Percentiles rank a stretch among this genome's conserved stretches.
Conservation (phyloP, 64 coral and sea anemone genomes). For the Platygyra sinensis region DNA sequence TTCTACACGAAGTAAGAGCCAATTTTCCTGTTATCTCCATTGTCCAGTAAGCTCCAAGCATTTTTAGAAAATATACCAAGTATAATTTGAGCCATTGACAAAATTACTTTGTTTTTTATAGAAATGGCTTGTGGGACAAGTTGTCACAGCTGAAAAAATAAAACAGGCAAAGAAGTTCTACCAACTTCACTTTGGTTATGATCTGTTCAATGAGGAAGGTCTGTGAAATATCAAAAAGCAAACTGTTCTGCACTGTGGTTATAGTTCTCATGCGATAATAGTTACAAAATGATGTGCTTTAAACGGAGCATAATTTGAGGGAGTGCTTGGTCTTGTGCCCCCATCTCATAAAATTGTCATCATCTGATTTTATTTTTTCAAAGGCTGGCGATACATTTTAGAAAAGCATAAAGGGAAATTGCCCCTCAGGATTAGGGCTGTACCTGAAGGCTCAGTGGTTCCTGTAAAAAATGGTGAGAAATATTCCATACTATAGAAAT, state of each 20-base stretch:
- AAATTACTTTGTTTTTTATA: background rate
- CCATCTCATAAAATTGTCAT: background rate
- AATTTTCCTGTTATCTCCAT: too few species aligned
- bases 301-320: too few species aligned
- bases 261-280: too few species aligned
- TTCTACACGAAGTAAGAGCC: too few species aligned
- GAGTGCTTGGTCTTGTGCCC: background rate
- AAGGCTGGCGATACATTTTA: constrained; percentile 85
- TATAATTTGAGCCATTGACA: background rate
- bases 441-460: constrained; percentile 82
- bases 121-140: constrained; percentile 84
- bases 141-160: constrained; percentile 79
- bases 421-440: constrained; percentile 82
- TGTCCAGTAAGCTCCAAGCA: too few species aligned
- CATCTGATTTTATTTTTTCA: background rate
- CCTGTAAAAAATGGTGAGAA: constrained; percentile 87
- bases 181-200: constrained; percentile 82
- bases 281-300: too few species aligned
- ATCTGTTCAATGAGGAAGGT: constrained; percentile 88
- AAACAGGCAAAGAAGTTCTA: constrained; percentile 82
- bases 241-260: too few species aligned
- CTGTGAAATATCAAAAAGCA: background rate
- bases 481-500: too few species aligned
- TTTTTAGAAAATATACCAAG: background rate
- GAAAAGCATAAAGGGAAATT: constrained; percentile 71